Evolutionary conservation across 2,113 vertebrate species (phyloP), one percentile per base, ranked within the genome.

Genomic region (Morphnarchus princeps): DNA sequence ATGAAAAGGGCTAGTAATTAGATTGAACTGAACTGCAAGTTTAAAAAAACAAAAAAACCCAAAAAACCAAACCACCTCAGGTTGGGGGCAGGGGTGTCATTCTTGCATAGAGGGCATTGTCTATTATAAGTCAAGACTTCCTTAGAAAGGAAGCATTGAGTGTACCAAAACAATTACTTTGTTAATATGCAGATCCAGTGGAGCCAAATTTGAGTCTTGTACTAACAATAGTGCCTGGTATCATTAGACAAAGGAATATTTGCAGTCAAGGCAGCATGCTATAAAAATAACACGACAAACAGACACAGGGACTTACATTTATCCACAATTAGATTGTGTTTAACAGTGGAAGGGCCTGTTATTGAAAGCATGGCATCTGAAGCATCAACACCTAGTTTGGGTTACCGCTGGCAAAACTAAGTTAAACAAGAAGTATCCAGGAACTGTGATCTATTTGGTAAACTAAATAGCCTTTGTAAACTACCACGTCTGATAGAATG

Each of bases 171-270:
- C 94, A 96, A 96, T 62, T 89, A 91, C 65, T 93, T 43, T 11
- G 69, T 96, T 82, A 93, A 88, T 18, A 90, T 42, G 40, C 49
- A 87, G n/a, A 94, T 87, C 57, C 82, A 87, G 52, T 36, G 36
- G 52, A 94, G 76, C 42, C 38, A 90, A 80, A 77, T 88, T 73
- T 79, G 61, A 94, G 71, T 57, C 78, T 65, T 62, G 59, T 38
- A 89, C 49, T 80, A 96, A 95, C 96, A 92, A 90, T 34, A 81
- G 86, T 55, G 93, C 87, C 69, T 96, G 70, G 91, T 87, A 82
- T 85, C 70, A 77, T 61, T 57, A 65, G 49, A 70, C 82, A 96
- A 94, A 89, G 38, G 57, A 90, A 36, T 88, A 96, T 45, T 47
- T 84, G 74, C 65, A 96, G 79, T 70, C 52, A 85, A 84, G 38